Evolutionary conservation across 1,140 invertebrate genomes (phyloP).

Genomic region (Sarcophaga bullata): DNA sequence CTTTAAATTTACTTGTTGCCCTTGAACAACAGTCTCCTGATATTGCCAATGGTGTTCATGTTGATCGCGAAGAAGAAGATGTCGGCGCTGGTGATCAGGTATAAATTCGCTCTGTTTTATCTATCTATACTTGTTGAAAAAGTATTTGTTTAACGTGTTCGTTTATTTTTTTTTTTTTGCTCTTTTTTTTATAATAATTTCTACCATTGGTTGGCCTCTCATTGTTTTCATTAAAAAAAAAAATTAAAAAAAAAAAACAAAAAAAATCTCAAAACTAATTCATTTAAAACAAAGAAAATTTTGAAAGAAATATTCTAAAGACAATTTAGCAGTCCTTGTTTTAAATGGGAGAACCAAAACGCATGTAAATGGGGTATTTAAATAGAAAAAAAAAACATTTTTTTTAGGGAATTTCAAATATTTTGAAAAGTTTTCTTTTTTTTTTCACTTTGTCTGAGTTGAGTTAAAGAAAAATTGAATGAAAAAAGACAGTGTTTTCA

Average conservation of each 20-base stretch:
- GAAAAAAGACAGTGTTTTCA: too few species aligned
- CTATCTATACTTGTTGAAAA: not conserved
- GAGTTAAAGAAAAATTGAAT: too few species aligned
- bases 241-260: not conserved
- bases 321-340: too few species aligned
- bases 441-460: too few species aligned
- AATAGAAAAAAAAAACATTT: too few species aligned
- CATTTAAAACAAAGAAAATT: not conserved
- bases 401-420: too few species aligned
- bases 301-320: not conserved
- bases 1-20: conserved; percentile 97
- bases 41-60: conserved; percentile 96
- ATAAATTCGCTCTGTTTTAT: conserved; percentile 55
- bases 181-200: conserved; percentile 31
- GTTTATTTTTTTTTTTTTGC: conserved; percentile 30
- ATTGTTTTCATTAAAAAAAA: conserved; percentile 2
- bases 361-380: too few species aligned
- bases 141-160: conserved; percentile 23
- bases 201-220: conserved; percentile 15
- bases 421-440: too few species aligned
- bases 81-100: conserved; percentile 99
- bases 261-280: conserved; percentile 11
- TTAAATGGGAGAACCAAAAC: too few species aligned
- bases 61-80: conserved; percentile 88
- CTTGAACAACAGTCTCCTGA: conserved; percentile 97